Base-by-base conservation (phyloP, 2,797 vertebrate genomes). In the Psittacula echo region DNA sequence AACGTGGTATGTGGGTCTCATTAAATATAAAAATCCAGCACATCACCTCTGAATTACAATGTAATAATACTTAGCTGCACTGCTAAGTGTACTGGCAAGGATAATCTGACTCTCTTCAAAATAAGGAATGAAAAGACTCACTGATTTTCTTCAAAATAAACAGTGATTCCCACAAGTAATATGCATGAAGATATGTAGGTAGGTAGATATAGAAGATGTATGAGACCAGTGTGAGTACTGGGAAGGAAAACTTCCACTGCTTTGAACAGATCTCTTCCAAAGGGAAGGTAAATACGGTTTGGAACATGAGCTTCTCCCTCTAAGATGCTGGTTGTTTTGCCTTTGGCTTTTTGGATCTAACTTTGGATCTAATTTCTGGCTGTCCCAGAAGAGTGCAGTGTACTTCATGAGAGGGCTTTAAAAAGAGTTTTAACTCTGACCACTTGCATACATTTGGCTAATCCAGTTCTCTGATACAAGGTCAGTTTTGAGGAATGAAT, bases 11-110 rank as follows among this genome's bases (percentile, higher is more conserved):
- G 80, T 91, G 92, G 81, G 85, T 95, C 97, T 96, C 94, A 90
- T 91, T 96, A 95, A 94, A 88, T 95, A 74, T 76, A 88, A 92
- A 96, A 95, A 94, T 85, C 85, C 76, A 90, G 73, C 85, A 93
- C 37, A 47, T 79, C 94, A 78, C 71, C 75, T 86, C 89, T 95
- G 92, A 95, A 90, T 95, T 90, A 95, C 44, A 82, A 82, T 72
- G 51, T 93, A 60, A 24, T 26, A 60, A 37, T 78, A 92, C 67
- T 89, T 92, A 75, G 53, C 53, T 94, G 64, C 48, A 75, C 50
- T 66, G 47, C 48, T 89, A 86, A 80, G 48, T 87, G 10, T 72
- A 54, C 58, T 42, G 92, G 53, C 72, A 92, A 91, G 66, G 23
- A 16, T 85, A 87, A 83, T 77, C 74, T 83, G 41, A 48, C 23